phyloP scores from a whole-genome alignment of 2,797 vertebrate genomes.

The Eidolon dupreanum region DNA sequence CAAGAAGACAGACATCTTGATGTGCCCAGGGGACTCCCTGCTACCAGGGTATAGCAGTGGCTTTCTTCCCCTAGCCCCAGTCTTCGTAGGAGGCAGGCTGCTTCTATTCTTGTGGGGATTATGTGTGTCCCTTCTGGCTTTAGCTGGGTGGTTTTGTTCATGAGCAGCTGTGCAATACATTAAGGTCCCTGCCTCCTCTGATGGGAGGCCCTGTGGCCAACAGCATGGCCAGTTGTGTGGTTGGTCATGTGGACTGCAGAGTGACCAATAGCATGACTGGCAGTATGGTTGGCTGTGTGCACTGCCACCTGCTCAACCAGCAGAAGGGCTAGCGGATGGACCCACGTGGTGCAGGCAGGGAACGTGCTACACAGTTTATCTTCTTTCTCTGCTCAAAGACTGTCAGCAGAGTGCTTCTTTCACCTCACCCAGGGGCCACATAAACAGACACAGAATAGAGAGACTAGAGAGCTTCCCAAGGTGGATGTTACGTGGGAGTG shows the following conservation, averaged over 20 bases:
- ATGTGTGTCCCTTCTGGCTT: neutral
- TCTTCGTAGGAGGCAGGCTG: neutral
- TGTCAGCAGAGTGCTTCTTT: neutral
- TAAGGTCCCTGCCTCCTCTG: neutral
- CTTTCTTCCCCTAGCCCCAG: neutral
- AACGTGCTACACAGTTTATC: too few species aligned
- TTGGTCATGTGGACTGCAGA: too few species aligned
- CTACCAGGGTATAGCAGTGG: neutral
- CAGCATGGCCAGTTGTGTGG: neutral
- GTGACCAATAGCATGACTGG: neutral
- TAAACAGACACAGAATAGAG: neutral
- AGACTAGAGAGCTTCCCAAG: neutral
- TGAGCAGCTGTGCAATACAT: neutral
- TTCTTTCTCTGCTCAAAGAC: neutral
- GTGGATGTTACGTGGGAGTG: too few species aligned
- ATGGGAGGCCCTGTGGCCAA: neutral
- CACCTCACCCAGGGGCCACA: neutral
- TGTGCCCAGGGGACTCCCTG: neutral
- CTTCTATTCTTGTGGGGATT: neutral
- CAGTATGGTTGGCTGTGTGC: neutral
- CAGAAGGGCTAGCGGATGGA: neutral
- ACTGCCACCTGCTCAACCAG: neutral
- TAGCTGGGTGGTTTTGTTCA: neutral
- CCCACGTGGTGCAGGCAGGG: fast-evolving
- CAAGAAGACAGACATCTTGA: too few species aligned